phyloP scores from a whole-genome alignment of 1,140 invertebrate genomes.

The Eurosta solidaginis region DNA sequence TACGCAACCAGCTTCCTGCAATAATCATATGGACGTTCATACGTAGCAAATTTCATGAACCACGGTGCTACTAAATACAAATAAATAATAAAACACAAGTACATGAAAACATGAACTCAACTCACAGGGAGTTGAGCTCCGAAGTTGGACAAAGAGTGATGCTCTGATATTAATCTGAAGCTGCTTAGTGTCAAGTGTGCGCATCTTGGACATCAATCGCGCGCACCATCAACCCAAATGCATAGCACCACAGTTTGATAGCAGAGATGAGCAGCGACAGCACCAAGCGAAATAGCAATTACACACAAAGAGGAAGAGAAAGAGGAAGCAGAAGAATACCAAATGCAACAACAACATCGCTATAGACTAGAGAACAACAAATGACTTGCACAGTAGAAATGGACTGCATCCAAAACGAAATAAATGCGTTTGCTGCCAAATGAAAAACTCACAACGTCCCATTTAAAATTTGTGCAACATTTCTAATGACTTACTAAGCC shows the following conservation, averaged over 20 bases:
- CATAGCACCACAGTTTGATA: neutral
- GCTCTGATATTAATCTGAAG: conserved; percentile 26
- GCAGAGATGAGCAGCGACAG: neutral
- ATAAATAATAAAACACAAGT: neutral
- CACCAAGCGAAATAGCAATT: neutral
- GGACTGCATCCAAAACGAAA: neutral
- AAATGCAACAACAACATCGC: neutral
- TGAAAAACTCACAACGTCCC: neutral
- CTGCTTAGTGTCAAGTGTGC: conserved; percentile 26
- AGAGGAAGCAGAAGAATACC: no score
- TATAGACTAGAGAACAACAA: neutral
- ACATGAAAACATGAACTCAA: neutral
- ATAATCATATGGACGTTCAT: neutral
- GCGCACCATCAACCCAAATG: neutral
- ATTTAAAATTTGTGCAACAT: neutral
- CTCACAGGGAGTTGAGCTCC: neutral
- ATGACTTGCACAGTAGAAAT: neutral
- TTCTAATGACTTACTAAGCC: conserved; percentile 10
- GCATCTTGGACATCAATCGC: conserved; percentile 29
- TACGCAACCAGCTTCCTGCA: neutral
- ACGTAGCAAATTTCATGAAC: no score
- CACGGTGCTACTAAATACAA: neutral
- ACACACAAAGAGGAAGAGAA: no score
- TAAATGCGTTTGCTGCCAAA: neutral
- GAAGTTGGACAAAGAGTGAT: conserved; percentile 19